These are phyloP conservation scores for Hippocampus zosterae DNA, from an alignment of 2,113 vertebrate species.

Conservation along the genomic window DNA sequence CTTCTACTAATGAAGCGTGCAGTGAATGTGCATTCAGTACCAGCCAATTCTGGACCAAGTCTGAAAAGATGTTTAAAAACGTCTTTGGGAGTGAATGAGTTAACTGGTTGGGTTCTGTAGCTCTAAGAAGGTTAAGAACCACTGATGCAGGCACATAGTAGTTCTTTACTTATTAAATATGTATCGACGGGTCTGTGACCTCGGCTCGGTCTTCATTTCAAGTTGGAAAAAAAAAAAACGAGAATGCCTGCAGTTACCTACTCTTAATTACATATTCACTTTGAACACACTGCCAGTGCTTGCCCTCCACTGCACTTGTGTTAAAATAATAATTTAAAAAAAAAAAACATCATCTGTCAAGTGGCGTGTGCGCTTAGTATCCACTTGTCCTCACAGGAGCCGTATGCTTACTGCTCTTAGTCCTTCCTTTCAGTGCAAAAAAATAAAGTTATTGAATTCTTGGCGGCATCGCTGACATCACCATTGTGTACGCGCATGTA, in stretches of 20 bases:
- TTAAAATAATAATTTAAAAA: neutral
- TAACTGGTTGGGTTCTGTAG: no score
- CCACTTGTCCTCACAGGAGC: conserved; percentile 17
- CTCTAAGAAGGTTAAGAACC: no score
- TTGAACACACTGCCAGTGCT: conserved; percentile 72
- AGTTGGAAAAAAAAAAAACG: conserved; percentile 83
- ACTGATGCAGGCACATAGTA: conserved; percentile 59
- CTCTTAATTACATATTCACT: conserved; percentile 94
- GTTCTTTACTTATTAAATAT: conserved; percentile 80
- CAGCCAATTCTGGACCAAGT: no score
- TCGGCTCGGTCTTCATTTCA: conserved; percentile 87
- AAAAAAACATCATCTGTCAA: conserved; percentile 37
- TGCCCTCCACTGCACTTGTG: neutral
- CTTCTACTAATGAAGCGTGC: no score
- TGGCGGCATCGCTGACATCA: neutral
- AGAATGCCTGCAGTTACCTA: conserved; percentile 88
- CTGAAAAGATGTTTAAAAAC: no score
- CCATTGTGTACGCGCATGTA: neutral
- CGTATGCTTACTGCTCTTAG: neutral
- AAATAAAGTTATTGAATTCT: conserved; percentile 3
- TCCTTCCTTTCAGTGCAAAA: neutral
- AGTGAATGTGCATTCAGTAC: no score
- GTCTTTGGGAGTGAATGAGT: no score
- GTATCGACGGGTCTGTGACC: conserved; percentile 78
- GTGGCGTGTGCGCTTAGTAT: conserved; percentile 23